Conservation (phyloP, 1,140 invertebrate genomes). For the Coptotermes formosanus region DNA sequence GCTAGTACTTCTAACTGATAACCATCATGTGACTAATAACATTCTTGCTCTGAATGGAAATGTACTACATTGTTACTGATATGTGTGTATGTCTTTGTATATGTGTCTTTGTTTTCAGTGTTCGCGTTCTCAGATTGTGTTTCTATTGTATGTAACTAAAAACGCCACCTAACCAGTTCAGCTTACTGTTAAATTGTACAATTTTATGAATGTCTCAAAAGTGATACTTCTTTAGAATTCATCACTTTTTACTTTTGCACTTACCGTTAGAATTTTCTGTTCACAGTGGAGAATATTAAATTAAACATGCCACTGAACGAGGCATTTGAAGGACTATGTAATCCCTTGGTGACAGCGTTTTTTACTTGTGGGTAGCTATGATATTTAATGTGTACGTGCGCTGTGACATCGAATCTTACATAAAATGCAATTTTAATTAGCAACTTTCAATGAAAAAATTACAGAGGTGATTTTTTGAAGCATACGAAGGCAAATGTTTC, state of each 20-base stretch:
- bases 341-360: not conserved
- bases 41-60: not conserved
- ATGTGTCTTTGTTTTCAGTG: not conserved
- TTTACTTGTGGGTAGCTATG: not conserved
- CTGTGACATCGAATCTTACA: not conserved
- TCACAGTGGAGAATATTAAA: not conserved
- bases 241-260: too few species aligned
- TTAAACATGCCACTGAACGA: not conserved
- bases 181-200: not conserved
- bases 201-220: not conserved
- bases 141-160: not conserved
- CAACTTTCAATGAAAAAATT: too few species aligned
- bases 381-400: too few species aligned
- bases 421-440: not conserved
- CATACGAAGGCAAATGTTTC: too few species aligned
- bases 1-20: too few species aligned
- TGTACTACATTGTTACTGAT: not conserved
- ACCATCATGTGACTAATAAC: not conserved
- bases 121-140: not conserved
- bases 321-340: not conserved
- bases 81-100: not conserved
- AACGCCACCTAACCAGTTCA: not conserved
- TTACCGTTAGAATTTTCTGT: too few species aligned
- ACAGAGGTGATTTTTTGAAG: too few species aligned
- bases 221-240: too few species aligned